Conservation (phyloP, 92 coral and sea anemone genomes). For the Chrysogorgia sp. region DNA sequence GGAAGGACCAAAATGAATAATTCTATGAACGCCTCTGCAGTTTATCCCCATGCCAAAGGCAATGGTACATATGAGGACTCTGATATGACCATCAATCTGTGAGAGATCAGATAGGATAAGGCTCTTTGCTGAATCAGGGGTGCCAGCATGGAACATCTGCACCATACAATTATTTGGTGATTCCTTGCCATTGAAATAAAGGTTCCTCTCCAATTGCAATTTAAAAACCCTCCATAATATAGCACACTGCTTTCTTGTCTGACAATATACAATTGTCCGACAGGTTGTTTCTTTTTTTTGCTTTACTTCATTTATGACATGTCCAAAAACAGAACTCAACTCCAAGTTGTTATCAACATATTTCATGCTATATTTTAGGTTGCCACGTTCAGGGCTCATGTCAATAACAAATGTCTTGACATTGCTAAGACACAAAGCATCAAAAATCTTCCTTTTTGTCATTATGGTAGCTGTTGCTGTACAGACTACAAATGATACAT, state of each 20-base stretch:
- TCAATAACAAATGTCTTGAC: too few species aligned
- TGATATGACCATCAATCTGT: slow-evolving; percentile 45
- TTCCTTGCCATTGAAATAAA: too few species aligned
- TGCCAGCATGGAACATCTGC: slow-evolving; percentile 70
- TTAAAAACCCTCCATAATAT: slow-evolving; percentile 37
- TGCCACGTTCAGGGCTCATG: slow-evolving; percentile 62
- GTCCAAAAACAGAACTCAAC: slow-evolving; percentile 36
- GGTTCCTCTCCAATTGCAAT: neutral
- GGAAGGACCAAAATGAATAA: slow-evolving; percentile 62
- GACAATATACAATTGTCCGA: slow-evolving; percentile 58
- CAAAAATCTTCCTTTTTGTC: too few species aligned
- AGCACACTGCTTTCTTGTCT: slow-evolving; percentile 59
- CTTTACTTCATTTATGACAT: slow-evolving; percentile 54
- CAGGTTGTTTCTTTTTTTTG: slow-evolving; percentile 9
- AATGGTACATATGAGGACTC: slow-evolving; percentile 54
- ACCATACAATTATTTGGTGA: slow-evolving; percentile 44
- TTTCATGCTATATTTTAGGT: slow-evolving; percentile 48
- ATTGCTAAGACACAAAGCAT: too few species aligned
- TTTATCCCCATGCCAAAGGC: slow-evolving; percentile 67
- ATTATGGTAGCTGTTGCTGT: too few species aligned
- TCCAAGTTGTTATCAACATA: slow-evolving; percentile 59
- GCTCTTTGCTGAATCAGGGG: slow-evolving; percentile 54
- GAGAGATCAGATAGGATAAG: slow-evolving; percentile 46
- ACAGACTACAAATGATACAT: too few species aligned
- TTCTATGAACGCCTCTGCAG: slow-evolving; percentile 50